Evolutionary conservation across 23 tunicate genomes (phyloP).

Genomic region (Ascidia mentula): DNA sequence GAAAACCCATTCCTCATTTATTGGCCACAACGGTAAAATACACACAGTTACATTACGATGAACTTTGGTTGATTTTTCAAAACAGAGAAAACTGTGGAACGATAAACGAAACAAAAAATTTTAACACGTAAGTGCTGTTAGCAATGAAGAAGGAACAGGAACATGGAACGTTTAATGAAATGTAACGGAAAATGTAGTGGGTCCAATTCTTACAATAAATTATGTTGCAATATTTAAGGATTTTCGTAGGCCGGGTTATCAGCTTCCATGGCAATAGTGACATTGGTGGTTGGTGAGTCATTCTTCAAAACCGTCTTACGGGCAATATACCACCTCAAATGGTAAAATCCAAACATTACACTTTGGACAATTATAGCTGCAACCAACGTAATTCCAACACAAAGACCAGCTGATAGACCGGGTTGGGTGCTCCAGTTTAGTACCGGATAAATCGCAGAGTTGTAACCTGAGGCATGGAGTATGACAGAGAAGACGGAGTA

Average conservation of each 20-base stretch:
- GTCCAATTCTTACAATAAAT: too few species aligned
- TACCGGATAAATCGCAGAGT: constrained; percentile 41
- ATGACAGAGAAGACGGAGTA: constrained; percentile 32
- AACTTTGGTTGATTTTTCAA: too few species aligned
- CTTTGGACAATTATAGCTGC: constrained; percentile 16
- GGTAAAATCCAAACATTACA: constrained; percentile 22
- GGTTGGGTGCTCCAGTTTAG: constrained; percentile 26
- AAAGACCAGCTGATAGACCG: constrained; percentile 12
- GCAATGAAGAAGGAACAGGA: too few species aligned
- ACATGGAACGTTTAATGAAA: too few species aligned
- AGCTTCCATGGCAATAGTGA: neutral
- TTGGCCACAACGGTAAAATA: too few species aligned
- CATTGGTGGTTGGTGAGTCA: neutral
- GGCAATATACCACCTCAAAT: neutral
- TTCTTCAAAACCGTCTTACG: neutral
- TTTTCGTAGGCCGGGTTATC: neutral
- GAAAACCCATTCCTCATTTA: too few species aligned
- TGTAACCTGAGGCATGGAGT: constrained; percentile 21
- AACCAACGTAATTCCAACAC: constrained; percentile 13
- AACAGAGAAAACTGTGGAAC: too few species aligned
- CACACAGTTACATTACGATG: too few species aligned
- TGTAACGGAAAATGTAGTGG: too few species aligned
- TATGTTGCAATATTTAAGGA: neutral
- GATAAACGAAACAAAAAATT: too few species aligned
- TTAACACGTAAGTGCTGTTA: too few species aligned